phyloP scores from a whole-genome alignment of 2,113 vertebrate genomes.

The Fregetta grallaria region DNA sequence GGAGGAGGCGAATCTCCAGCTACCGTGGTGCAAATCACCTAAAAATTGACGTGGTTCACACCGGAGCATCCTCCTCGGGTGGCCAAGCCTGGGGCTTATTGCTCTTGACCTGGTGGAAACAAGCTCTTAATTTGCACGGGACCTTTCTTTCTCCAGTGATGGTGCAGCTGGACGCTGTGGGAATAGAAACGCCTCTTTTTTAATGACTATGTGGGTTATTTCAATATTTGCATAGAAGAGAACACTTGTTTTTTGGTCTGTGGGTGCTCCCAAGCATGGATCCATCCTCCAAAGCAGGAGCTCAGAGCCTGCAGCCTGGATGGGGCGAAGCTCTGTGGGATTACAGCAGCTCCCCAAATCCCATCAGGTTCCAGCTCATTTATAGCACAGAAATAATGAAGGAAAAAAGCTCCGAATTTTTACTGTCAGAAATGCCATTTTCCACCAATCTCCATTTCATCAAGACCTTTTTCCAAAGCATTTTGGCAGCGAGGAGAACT shows the following conservation, averaged over 20 bases:
- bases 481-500: not conserved
- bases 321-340: accelerated
- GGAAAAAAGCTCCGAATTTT: not conserved
- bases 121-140: not conserved
- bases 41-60: not conserved
- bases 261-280: not conserved
- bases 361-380: not conserved
- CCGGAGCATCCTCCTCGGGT: not conserved
- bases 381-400: not conserved
- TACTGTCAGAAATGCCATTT: not conserved
- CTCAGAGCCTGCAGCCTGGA: not conserved
- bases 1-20: not conserved
- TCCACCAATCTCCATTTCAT: not conserved
- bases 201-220: not conserved
- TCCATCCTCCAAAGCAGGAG: not conserved
- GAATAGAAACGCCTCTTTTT: not conserved
- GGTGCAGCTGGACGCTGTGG: accelerated
- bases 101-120: not conserved
- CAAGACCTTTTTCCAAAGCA: not conserved
- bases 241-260: not conserved
- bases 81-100: not conserved
- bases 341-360: not conserved
- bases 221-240: not conserved
- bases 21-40: accelerated
- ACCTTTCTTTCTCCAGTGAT: not conserved